Evolutionary conservation across 2,888 invertebrate genomes (phyloP), one percentile per base, ranked within the genome.

Genomic region (Tortricodes alternella): DNA sequence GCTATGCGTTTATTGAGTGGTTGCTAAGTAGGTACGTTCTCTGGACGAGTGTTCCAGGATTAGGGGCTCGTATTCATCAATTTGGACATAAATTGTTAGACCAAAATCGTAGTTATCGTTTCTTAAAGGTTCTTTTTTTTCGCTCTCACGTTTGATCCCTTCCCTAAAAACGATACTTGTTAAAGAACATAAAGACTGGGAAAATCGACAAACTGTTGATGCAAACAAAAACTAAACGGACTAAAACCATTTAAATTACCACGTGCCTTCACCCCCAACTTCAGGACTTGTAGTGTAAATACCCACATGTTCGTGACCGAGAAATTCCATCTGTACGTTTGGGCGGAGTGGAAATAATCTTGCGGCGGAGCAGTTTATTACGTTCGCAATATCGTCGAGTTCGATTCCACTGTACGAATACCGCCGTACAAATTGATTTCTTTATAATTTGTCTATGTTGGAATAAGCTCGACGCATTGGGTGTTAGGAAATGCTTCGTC

Each of bases 331-430:
- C 48, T 27, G 39, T 66, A 66, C 67, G 72, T 79, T 77, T 74
- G 71, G 78, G 67, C 75, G 69, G 68, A 80, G 77, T 78, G 80
- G 74, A 82, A 82, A 76, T 80, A 78, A 80, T 78, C 74, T 69
- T 59, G 70, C 60, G 65, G 65, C 69, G 65, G 63, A 75, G 70
- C 72, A 71, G 79, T 80, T 83, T 83, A 83, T 83, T 83, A 80
- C 76, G 76, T 78, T 80, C 71, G 76, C 81, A 84, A 82, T 84
- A 85, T 76, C 72, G 73, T 13, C 66, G 63, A 62, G 64, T 67
- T 69, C 73, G 67, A 77, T 74, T 71, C 66, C 64, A 62, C 64
- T 68, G 69, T 67, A 67, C 62, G 67, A 29, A 29, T 29, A 11
- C 29, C 9, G 5, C 1, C 29, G 65, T 61, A 66, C 67, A 72